Percentiles rank a stretch among this genome's conserved stretches.
phyloP scores from a whole-genome alignment of 1,140 invertebrate species.

The Chionoecetes opilio region DNA sequence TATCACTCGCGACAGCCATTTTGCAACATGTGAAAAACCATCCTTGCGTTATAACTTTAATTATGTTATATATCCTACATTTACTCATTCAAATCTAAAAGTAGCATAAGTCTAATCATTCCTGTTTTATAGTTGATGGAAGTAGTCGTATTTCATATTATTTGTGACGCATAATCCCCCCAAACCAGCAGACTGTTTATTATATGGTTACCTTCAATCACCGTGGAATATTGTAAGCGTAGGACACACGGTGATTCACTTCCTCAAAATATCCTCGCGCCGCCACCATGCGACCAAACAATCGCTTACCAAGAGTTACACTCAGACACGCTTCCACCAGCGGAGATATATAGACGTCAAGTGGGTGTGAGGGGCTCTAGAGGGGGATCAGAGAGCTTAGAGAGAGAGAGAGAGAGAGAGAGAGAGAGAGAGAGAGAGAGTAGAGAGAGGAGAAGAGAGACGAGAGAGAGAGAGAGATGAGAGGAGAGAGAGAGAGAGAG shows the following conservation, averaged over 20 bases:
- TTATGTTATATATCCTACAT: too few species aligned
- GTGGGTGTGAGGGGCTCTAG: conserved; percentile 61
- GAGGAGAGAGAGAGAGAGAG: not conserved
- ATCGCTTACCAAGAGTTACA: not conserved
- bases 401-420: not conserved
- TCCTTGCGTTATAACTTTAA: too few species aligned
- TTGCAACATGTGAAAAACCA: too few species aligned
- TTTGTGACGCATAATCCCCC: not conserved
- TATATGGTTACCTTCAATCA: not conserved
- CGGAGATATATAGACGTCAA: conserved; percentile 69
- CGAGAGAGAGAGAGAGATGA: not conserved
- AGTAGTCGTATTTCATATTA: not conserved
- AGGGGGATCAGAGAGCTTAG: conserved; percentile 58
- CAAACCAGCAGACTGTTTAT: not conserved
- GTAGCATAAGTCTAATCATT: not conserved
- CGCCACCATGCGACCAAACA: not conserved
- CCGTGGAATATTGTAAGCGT: not conserved
- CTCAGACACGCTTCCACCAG: conserved; percentile 1
- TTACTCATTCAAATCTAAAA: too few species aligned
- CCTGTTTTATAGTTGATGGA: not conserved
- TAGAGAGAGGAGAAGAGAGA: not conserved
- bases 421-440: conserved; percentile 20
- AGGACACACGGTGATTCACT: conserved; percentile 30
- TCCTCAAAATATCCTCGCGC: conserved; percentile 15
- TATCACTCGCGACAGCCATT: too few species aligned